Evolutionary conservation across 1,140 invertebrate genomes (phyloP), one percentile per base, ranked within the genome.

Genomic region (Chelonus insularis): DNA sequence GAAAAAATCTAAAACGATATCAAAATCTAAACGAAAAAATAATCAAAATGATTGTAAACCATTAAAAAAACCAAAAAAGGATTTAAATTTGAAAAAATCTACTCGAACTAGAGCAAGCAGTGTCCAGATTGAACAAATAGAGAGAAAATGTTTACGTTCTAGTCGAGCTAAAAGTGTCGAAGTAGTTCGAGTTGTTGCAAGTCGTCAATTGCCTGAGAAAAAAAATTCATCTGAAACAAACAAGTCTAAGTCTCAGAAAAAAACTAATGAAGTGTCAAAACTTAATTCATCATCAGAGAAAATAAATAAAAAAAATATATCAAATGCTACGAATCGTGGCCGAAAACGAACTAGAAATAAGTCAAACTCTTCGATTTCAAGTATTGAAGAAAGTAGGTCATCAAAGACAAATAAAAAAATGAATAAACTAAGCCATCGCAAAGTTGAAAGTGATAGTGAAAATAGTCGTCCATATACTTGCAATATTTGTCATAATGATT

Each of bases 401-500:
- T n/a, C n/a, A n/a, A 12, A 11, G 2, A 39, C 36, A 3, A 39
- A 11, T 39, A 29, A 29, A 29, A 29, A 29, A 4, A 1, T 37
- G 0, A 9, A 1, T n/a, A 37, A 6, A 16, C 20, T n/a, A 45
- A n/a, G n/a, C n/a, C n/a, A n/a, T n/a, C n/a, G 9, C 18, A 45
- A 23, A 6, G 14, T 43, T 8, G 47, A 50, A 9, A 56, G 37
- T 23, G 60, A 57, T 9, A 56, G 16, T 6, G 45, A 57, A 6
- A 29, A 25, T 4, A 39, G 37, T 9, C 41, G 47, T n/a, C 48
- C 57, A 0, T 74, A 73, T 14, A 55, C 48, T 4, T 80, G 78
- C n/a, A 63, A 64, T 1, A 61, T 68, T n/a, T 80, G 78, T 23
- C 56, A 54, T 6, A 63, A 68, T 21, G 66, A 62, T n/a, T 79